Evolutionary conservation across 2,113 vertebrate species (phyloP).

Genomic region (Gobius niger): DNA sequence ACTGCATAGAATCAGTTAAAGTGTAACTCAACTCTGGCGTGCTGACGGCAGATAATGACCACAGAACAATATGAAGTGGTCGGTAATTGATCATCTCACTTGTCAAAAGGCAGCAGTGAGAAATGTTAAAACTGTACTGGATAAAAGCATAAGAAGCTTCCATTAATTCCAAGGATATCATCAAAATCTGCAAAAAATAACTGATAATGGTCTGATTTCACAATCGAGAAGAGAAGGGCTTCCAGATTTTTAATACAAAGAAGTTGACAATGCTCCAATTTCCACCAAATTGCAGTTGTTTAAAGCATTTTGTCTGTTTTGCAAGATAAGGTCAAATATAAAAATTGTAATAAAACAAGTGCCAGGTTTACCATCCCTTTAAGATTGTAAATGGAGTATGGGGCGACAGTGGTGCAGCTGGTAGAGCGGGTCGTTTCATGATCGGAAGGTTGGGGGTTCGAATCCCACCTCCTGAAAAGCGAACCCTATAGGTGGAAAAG

Average conservation of each 20-base stretch:
- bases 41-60: not conserved
- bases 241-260: not conserved
- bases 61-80: constrained; percentile 1
- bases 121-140: not conserved
- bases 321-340: not conserved
- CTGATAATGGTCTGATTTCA: constrained; percentile 1
- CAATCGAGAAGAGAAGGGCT: not conserved
- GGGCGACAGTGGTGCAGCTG: no score
- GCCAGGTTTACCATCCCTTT: no score
- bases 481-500: no score
- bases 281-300: not conserved
- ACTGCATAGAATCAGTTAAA: not conserved
- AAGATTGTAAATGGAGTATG: no score
- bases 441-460: no score
- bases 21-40: not conserved
- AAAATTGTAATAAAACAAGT: no score
- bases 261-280: not conserved
- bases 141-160: constrained; percentile 1
- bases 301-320: not conserved
- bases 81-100: constrained; percentile 1
- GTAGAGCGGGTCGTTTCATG: no score
- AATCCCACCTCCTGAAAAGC: no score
- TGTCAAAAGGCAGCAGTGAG: not conserved
- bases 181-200: not conserved
- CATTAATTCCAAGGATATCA: constrained; percentile 3